These are phyloP conservation scores for Pseudomyrmex concolor DNA, from an alignment of 1,140 invertebrate genomes.

Conservation along the genomic window DNA sequence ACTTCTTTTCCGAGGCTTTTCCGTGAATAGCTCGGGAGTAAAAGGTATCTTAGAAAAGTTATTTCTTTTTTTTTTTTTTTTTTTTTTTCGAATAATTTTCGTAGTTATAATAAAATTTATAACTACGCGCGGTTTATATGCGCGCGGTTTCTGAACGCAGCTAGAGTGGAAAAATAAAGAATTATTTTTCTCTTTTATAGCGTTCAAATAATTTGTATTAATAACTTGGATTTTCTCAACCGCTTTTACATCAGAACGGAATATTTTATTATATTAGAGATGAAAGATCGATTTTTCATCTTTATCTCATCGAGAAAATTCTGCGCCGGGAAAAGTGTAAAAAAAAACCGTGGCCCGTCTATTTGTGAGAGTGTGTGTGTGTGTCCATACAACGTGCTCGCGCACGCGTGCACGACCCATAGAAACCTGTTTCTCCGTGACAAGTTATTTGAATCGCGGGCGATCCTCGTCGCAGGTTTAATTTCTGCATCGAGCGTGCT, in stretches of 20 bases:
- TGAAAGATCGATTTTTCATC: neutral
- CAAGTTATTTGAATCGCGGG: constrained; percentile 72
- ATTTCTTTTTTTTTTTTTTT: too few relatives aligned
- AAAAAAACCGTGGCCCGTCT: neutral
- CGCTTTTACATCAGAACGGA: neutral
- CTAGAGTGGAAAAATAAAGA: too few relatives aligned
- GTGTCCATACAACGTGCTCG: constrained; percentile 1
- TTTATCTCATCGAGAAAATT: neutral
- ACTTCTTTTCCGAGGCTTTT: constrained; percentile 35
- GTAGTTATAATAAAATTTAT: too few relatives aligned
- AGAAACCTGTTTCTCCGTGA: constrained; percentile 69
- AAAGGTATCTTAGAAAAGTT: neutral
- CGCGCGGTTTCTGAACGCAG: too few relatives aligned
- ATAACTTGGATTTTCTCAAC: neutral
- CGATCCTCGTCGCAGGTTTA: constrained; percentile 64
- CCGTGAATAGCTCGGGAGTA: neutral
- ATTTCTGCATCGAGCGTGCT: constrained; percentile 63
- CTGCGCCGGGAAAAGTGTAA: too few relatives aligned
- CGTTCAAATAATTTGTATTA: neutral
- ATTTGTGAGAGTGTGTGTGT: constrained; percentile 6
- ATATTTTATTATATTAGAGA: neutral
- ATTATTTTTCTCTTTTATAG: too few relatives aligned
- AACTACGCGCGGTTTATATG: too few relatives aligned
- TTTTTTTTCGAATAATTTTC: too few relatives aligned
- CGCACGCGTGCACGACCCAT: constrained; percentile 1